Base-by-base conservation (phyloP, 2,888 invertebrate genomes). In the Pseudolycoriella hygida region DNA sequence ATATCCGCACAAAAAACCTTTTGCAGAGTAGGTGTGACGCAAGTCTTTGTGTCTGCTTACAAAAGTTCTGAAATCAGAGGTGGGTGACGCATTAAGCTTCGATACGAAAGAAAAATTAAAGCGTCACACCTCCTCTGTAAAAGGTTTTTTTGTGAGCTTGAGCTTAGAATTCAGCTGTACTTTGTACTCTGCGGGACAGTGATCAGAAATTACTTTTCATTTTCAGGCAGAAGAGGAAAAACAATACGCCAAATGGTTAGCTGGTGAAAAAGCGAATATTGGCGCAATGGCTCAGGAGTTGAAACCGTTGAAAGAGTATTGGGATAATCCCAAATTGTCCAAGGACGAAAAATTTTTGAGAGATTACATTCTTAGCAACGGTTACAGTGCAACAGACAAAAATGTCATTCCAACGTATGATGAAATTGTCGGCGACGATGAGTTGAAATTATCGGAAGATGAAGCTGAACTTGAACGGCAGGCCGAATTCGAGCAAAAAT, bases 401-500 rank as follows among this genome's bases (percentile, higher is more conserved):
- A 60, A 67, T 46, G 68, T 71, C 52, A 67, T 74, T 48, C 74
- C 74, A 4, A 71, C 71, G 0, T 75, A 80, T 57, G 76, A 79
- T 50, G 80, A 81, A 60, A 71, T 80, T 51, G 67, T 77, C 5
- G 74, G 76, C 48, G 69, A 73, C 41, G 64, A 69, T 25, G 15
- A 14, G 10, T 11, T n/a, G 10, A 30, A 42, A 12, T 2, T 17
- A 2, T 67, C 66, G 18, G 70, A 68, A 39, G 69, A 70, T 11
- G 92, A 93, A 58, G 89, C 90, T 59, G 68, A 73, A 51, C 70
- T 90, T 20, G 80, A 84, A 54, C 76, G 81, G 57, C 88, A 89
- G 62, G 87, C 85, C 50, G 77, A 83, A 62, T 97, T 93, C 67
- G 96, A 97, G 59, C 74, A 85, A 40, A 93, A 94, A 52, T 97